A percentile compares a stretch with the other conserved stretches of the same genome.
phyloP scores from a whole-genome alignment of 2,797 vertebrate species.

The Rhynchonycteris naso region DNA sequence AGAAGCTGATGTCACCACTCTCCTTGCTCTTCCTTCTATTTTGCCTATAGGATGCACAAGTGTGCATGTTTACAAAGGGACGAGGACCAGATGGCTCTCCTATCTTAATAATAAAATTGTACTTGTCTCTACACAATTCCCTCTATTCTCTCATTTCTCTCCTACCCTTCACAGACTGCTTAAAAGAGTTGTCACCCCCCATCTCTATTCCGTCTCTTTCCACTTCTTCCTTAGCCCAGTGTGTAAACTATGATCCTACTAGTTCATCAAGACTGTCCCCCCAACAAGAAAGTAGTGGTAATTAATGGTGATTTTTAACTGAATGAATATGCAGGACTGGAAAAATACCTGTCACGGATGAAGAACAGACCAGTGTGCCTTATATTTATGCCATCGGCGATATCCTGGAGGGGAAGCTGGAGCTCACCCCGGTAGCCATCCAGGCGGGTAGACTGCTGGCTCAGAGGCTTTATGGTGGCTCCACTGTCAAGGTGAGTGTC shows the following conservation, averaged over 20 bases:
- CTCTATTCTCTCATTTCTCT: background rate
- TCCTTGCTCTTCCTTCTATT: background rate
- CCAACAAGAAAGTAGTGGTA: background rate
- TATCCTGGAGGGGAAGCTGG: conserved; percentile 87
- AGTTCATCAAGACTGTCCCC: background rate
- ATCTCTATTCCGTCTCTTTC: background rate
- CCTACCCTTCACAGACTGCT: background rate
- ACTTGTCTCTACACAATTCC: background rate
- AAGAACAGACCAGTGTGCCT: conserved; percentile 89
- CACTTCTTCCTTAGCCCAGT: background rate
- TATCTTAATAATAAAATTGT: background rate
- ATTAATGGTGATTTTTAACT: conserved; percentile 31
- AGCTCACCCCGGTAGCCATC: conserved; percentile 89
- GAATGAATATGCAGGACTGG: conserved; percentile 85
- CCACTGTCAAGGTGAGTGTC: conserved; percentile 84
- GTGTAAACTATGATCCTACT: background rate
- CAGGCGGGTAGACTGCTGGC: conserved; percentile 89
- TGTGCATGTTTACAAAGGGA: background rate
- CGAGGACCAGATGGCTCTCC: background rate
- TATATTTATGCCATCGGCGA: conserved; percentile 90
- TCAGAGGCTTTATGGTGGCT: conserved; percentile 86
- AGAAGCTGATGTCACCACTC: background rate
- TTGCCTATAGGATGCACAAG: background rate
- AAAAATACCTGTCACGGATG: conserved; percentile 89
- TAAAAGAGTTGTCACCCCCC: background rate